A percentile compares a stretch with the other conserved stretches of the same genome.
phyloP scores from a whole-genome alignment of 2,113 vertebrate species.

The Oreochromis niloticus region DNA sequence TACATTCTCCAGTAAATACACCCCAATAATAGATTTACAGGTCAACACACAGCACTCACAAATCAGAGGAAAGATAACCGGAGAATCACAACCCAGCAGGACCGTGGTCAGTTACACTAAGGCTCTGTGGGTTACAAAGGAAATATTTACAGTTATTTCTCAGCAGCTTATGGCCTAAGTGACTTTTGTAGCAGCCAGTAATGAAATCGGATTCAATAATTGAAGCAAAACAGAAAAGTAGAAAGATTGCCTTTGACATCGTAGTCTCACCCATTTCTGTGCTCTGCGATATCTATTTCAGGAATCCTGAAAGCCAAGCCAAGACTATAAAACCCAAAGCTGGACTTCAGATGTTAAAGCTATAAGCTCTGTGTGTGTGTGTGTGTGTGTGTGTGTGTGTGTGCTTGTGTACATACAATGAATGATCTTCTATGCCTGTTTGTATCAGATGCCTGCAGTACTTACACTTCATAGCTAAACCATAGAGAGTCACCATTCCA shows the following conservation, averaged over 20 bases:
- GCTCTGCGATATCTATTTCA: constrained; percentile 64
- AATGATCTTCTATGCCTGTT: background rate
- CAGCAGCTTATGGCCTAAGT: background rate
- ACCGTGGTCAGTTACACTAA: background rate
- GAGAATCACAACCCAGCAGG: background rate
- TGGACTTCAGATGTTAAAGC: constrained; percentile 65
- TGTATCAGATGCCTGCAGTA: constrained; percentile 9
- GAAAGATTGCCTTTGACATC: constrained; percentile 57
- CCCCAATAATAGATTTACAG: constrained; percentile 9
- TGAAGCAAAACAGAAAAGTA: constrained; percentile 23
- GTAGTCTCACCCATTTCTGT: constrained; percentile 12
- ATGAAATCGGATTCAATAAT: constrained; percentile 52
- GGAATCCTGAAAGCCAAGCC: constrained; percentile 39
- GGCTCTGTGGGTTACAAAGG: background rate
- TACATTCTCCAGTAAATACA: constrained; percentile 1
- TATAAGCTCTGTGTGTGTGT: constrained; percentile 41
- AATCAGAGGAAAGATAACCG: background rate
- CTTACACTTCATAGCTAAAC: constrained; percentile 1
- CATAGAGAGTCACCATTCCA: constrained; percentile 29
- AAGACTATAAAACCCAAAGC: constrained; percentile 50
- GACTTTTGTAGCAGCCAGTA: background rate
- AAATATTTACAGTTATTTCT: background rate
- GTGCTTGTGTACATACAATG: background rate
- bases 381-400: background rate
- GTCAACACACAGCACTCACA: background rate